phyloP scores from a whole-genome alignment of 2,888 invertebrate genomes.

The Netelia fuscicornis region DNA sequence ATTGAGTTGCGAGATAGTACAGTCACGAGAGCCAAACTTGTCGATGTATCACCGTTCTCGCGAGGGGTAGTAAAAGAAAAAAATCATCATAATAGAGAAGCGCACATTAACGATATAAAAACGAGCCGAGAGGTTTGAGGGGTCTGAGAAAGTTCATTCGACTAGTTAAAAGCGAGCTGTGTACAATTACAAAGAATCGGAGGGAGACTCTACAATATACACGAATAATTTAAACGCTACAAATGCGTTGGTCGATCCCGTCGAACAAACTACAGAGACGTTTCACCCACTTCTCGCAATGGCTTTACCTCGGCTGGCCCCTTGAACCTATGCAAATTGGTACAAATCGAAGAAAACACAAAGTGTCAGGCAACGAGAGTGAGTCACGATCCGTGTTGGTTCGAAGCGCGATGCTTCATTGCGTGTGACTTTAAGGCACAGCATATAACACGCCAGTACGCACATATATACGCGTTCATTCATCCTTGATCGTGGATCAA shows the following conservation, averaged over 20 bases:
- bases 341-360: constrained; percentile 56
- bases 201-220: not conserved
- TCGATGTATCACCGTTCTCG: constrained; percentile 47
- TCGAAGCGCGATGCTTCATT: constrained; percentile 33
- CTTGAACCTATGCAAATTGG: constrained; percentile 64
- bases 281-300: constrained; percentile 46
- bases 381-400: constrained; percentile 56
- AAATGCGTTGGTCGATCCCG: constrained; percentile 28
- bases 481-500: constrained; percentile 55
- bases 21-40: constrained; percentile 34
- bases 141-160: constrained; percentile 12
- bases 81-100: constrained; percentile 33
- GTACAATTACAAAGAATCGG: not conserved
- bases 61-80: constrained; percentile 3
- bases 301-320: constrained; percentile 59
- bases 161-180: constrained; percentile 10
- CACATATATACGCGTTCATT: constrained; percentile 42
- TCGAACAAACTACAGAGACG: not conserved
- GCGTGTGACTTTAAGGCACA: constrained; percentile 23
- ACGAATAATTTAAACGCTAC: constrained; percentile 26
- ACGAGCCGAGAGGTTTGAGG: constrained; percentile 19
- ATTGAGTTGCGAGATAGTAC: constrained; percentile 39
- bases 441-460: not conserved
- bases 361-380: constrained; percentile 37
- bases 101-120: not conserved